Evolutionary conservation across 2,797 vertebrate genomes (phyloP).

Genomic region (Alosa sapidissima): DNA sequence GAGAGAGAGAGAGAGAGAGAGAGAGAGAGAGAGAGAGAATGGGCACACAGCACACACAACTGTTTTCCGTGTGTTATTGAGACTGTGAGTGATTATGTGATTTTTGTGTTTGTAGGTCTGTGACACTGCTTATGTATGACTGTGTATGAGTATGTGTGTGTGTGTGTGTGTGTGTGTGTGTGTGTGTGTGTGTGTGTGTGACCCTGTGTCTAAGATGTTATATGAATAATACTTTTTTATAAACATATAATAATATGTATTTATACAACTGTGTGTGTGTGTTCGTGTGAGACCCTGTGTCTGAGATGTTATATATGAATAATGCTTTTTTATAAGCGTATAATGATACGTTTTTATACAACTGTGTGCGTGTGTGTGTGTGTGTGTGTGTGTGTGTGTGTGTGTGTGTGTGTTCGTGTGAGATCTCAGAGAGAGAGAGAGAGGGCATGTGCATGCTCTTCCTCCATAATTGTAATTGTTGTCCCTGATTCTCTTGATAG

Average conservation of each 20-base stretch:
- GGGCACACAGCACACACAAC: too few species aligned
- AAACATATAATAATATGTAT: not conserved
- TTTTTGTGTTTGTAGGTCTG: not conserved
- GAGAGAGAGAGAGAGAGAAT: too few species aligned
- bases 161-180: constrained; percentile 1
- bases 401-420: not conserved
- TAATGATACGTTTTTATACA: not conserved
- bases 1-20: too few species aligned
- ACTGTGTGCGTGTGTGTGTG: not conserved
- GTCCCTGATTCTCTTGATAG: not conserved
- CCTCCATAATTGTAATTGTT: not conserved
- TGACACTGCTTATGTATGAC: not conserved
- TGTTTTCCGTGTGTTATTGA: not conserved
- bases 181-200: not conserved
- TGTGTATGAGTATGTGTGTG: not conserved
- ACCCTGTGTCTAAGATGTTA: too few species aligned
- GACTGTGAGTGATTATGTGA: not conserved
- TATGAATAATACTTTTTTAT: too few species aligned
- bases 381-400: constrained; percentile 1
- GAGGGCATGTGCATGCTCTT: not conserved
- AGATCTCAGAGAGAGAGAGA: not conserved
- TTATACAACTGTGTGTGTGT: not conserved
- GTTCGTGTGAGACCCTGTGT: not conserved
- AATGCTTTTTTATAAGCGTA: too few species aligned
- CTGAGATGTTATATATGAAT: too few species aligned